Conservation (phyloP, 2,113 vertebrate species). For the Hydropotes inermis region DNA sequence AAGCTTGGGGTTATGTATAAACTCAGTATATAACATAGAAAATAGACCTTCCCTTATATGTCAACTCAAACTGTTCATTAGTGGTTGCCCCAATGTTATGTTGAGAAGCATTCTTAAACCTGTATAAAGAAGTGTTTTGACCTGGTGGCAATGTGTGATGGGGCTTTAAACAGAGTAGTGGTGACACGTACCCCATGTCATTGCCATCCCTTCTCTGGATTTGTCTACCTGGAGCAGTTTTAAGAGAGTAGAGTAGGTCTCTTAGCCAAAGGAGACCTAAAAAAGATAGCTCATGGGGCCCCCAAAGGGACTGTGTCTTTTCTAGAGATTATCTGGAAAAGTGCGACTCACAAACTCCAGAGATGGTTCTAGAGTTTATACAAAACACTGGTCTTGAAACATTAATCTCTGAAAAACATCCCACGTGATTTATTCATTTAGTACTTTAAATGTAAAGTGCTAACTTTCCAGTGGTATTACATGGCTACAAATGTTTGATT, state of each 20-base stretch:
- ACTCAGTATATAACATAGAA: not conserved
- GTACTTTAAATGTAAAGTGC: slow-evolving; percentile 9
- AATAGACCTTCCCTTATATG: not conserved
- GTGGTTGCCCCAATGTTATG: not conserved
- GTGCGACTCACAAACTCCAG: not conserved
- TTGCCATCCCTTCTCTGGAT: not conserved
- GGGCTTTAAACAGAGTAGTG: not conserved
- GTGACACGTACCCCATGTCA: no score
- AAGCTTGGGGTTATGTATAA: not conserved
- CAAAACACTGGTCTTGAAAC: not conserved
- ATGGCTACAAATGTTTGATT: slow-evolving; percentile 27
- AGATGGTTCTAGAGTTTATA: not conserved
- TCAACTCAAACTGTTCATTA: not conserved
- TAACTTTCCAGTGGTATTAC: slow-evolving; percentile 35
- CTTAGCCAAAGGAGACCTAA: not conserved
- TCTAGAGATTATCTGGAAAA: not conserved
- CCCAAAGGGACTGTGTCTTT: not conserved
- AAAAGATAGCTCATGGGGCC: not conserved
- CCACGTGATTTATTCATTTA: not conserved
- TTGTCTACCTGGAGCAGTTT: not conserved
- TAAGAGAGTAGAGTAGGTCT: not conserved
- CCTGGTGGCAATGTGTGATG: not conserved
- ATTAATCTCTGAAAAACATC: not conserved
- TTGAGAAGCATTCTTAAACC: not conserved
- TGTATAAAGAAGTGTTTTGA: not conserved